Percentiles rank a stretch among this genome's conserved stretches.
These are phyloP conservation scores for Cirrhinus molitorella DNA, from an alignment of 2,797 vertebrate species.

Conservation along the genomic window DNA sequence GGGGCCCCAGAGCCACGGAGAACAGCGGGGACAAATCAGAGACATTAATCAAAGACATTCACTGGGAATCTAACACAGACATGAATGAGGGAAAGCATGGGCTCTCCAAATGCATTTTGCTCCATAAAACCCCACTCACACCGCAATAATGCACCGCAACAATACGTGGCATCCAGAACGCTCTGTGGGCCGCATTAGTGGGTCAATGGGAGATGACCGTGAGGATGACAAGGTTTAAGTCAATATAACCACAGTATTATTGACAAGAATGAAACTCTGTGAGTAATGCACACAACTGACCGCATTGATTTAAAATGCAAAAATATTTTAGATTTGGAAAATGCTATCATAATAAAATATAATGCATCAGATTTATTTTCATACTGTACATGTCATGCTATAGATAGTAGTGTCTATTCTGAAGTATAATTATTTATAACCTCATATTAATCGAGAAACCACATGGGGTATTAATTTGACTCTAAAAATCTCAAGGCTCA, in stretches of 20 bases:
- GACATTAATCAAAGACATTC: conserved; percentile 52
- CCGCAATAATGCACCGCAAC: conserved; percentile 11
- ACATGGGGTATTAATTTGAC: neutral
- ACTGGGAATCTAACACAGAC: conserved; percentile 28
- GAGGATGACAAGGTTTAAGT: conserved; percentile 25
- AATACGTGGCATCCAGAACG: neutral
- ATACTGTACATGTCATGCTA: neutral
- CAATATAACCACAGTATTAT: conserved; percentile 34
- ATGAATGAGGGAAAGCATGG: conserved; percentile 31
- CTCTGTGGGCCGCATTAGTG: conserved; percentile 5
- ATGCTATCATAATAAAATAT: neutral
- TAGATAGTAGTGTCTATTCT: neutral
- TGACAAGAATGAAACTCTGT: conserved; percentile 6
- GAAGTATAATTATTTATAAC: neutral
- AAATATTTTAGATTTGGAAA: neutral
- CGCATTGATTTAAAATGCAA: neutral
- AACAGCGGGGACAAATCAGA: conserved; percentile 50
- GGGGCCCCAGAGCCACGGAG: conserved; percentile 44
- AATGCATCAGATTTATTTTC: neutral
- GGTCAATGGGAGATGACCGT: conserved; percentile 26
- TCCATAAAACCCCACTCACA: neutral
- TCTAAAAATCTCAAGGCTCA: neutral
- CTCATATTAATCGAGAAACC: neutral
- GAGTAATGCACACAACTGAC: neutral
- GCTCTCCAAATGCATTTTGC: neutral